Evolutionary conservation across 2,888 invertebrate genomes (phyloP), one percentile per base, ranked within the genome.

Genomic region (Drosophila ustulata): DNA sequence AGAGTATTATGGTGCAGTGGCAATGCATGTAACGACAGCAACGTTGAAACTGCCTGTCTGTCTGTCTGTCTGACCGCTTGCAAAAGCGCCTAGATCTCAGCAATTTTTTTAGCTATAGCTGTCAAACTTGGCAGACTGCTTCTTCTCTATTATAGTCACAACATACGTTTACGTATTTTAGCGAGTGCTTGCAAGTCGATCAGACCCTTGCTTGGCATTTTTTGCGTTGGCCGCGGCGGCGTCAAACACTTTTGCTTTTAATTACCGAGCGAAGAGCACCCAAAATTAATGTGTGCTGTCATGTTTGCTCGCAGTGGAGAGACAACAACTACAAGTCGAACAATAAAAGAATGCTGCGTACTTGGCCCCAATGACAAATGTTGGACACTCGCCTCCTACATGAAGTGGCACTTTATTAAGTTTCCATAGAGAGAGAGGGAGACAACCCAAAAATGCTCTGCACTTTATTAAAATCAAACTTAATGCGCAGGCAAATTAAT

Each of bases 401-500:
- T 39, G 39, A 65, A 74, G 75, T 68, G 66, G 58, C 75, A 75
- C 78, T 88, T 88, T 83, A 83, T 83, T 88, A 83, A 82, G 83
- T 74, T 80, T 63, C 18, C 18, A n/a, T n/a, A n/a, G n/a, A 26
- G 32, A 32, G 32, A 32, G 32, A 32, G 9, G 9, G 34, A 13
- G 39, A 9, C 6, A 56, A 34, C 58, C 50, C 72, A 45, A 69
- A 71, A 58, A 34, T 45, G 46, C 61, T 59, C 50, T 23, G 71
- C 88, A 89, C 85, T 86, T 86, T 87, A 86, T 86, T 89, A 86
- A 86, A 86, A 86, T 86, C 89, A 87, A 89, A 87, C 71, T 65
- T 73, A 82, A 81, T 87, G 80, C 75, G 50, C 46, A 47, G 52
- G 66, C 80, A 86, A 86, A 86, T 86, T 86, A 86, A 86, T 86